A percentile compares a stretch with the other conserved stretches of the same genome.
Evolutionary conservation across 1,140 invertebrate genomes (phyloP).

Genomic region (Papilio glaucus): DNA sequence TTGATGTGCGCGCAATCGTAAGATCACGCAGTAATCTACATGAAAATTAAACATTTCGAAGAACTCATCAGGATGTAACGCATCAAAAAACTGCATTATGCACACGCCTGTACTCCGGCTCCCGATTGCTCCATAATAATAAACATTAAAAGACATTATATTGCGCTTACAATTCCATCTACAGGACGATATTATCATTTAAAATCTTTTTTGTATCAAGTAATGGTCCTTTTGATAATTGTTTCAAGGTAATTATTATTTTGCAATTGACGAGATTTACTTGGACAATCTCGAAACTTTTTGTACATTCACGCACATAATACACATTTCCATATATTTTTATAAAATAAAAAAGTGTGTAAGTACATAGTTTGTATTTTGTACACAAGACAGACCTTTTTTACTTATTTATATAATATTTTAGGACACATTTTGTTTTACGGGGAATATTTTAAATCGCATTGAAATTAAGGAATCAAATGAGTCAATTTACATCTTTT

Average conservation of each 20-base stretch:
- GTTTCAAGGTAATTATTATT: constrained; percentile 3
- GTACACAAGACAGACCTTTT: too few relatives aligned
- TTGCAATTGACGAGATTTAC: neutral
- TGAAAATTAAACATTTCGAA: constrained; percentile 30
- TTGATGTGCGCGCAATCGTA: constrained; percentile 17
- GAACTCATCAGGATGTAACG: constrained; percentile 27
- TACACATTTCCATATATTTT: neutral
- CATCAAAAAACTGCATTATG: constrained; percentile 29
- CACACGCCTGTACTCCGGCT: constrained; percentile 6
- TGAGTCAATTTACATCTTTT: too few relatives aligned
- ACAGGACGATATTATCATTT: neutral
- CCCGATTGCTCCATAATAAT: constrained; percentile 6
- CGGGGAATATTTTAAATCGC: too few relatives aligned
- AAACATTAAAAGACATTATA: constrained; percentile 34
- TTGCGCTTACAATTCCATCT: constrained; percentile 5
- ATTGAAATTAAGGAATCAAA: too few relatives aligned
- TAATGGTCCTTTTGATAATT: neutral
- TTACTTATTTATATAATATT: too few relatives aligned
- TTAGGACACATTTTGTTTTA: too few relatives aligned
- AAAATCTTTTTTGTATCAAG: neutral
- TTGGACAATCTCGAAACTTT: neutral
- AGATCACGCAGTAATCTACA: constrained; percentile 7
- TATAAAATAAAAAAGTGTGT: too few relatives aligned
- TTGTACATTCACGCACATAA: neutral
- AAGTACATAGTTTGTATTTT: too few relatives aligned